These are phyloP conservation scores for Lycopodina hypogea DNA, from an alignment of 37 sponge, comb jelly and placozoan species.

Conservation along the genomic window DNA sequence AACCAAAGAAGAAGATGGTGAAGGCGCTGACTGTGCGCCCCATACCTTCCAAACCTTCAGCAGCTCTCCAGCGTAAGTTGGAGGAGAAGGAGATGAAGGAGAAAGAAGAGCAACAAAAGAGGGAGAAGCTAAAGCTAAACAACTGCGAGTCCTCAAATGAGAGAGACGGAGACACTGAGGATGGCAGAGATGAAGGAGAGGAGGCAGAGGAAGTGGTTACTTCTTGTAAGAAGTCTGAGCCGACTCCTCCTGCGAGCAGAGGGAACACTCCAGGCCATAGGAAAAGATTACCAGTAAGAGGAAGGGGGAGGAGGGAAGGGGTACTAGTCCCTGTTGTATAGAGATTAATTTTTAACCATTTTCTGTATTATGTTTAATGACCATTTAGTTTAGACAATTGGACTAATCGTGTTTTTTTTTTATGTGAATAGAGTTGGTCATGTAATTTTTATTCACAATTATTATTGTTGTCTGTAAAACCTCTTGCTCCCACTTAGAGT, in stretches of 20 bases:
- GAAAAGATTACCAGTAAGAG: constrained; percentile 7
- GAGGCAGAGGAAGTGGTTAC: constrained; percentile 3
- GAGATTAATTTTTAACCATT: too few relatives aligned
- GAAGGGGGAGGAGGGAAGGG: too few relatives aligned
- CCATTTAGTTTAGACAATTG: too few relatives aligned
- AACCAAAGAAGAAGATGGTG: background rate
- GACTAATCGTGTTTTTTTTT: too few relatives aligned
- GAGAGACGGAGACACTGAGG: background rate
- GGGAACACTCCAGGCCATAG: background rate
- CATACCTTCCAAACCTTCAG: constrained; percentile 15
- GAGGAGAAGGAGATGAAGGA: background rate
- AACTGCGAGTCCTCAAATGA: background rate
- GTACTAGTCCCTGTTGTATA: too few relatives aligned
- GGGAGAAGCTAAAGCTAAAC: background rate
- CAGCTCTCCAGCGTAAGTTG: background rate
- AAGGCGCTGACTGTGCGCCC: constrained; percentile 7
- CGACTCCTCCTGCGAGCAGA: too few relatives aligned
- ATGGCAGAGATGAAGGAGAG: constrained; percentile 3
- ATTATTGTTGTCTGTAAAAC: background rate
- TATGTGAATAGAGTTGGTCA: background rate
- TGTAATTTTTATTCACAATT: background rate
- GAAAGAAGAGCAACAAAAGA: background rate
- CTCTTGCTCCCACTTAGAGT: constrained; percentile 14
- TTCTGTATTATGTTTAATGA: too few relatives aligned
- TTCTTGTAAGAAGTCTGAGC: background rate